These are phyloP conservation scores for Rattus rattus DNA, from an alignment of 2,113 vertebrate species.

Conservation along the genomic window DNA sequence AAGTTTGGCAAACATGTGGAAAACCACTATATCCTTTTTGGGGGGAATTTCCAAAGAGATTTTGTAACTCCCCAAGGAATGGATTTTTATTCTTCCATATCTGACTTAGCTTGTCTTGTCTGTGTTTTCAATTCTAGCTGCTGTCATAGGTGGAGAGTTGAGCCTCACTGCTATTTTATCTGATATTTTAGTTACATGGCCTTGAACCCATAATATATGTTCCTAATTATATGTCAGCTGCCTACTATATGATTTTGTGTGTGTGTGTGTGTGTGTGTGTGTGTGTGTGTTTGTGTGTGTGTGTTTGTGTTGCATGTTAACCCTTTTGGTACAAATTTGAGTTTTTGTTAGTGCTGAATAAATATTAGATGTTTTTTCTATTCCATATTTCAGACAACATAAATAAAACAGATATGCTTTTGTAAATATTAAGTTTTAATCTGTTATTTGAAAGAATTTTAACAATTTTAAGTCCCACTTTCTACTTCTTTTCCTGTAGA, in stretches of 20 bases:
- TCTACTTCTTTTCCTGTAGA: not conserved
- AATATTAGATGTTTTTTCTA: not conserved
- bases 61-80: not conserved
- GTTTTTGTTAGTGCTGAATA: not conserved
- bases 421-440: not conserved
- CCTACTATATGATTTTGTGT: not conserved
- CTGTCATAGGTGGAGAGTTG: not conserved
- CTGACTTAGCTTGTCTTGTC: not conserved
- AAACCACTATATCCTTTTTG: not conserved
- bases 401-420: not conserved
- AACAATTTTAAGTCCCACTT: not conserved
- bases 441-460: not conserved
- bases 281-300: no score
- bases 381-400: not conserved
- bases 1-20: not conserved
- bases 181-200: not conserved
- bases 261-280: no score
- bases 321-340: not conserved
- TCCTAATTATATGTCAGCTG: not conserved
- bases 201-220: not conserved
- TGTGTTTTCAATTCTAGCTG: not conserved
- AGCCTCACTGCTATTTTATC: not conserved
- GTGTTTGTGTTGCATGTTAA: not conserved
- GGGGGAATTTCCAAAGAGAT: not conserved
- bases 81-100: not conserved